These are phyloP conservation scores for Metaphire vulgaris DNA, from an alignment of 1,140 invertebrate species.

Conservation along the genomic window DNA sequence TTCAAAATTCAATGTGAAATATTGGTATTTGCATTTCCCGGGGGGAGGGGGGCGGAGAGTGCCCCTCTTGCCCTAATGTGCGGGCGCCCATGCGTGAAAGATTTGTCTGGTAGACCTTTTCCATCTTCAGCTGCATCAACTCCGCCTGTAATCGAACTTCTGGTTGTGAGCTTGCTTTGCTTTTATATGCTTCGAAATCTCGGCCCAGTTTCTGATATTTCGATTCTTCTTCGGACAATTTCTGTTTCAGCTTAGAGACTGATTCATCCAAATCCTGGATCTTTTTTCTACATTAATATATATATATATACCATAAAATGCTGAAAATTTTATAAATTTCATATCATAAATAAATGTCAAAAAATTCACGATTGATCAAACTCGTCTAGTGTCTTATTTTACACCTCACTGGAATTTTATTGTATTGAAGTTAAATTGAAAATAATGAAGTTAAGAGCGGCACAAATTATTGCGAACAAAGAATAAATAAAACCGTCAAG, in stretches of 20 bases:
- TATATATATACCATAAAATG: not conserved
- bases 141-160: constrained; percentile 53
- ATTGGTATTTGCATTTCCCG: too few relatives aligned
- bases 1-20: too few relatives aligned
- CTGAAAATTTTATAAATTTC: not conserved
- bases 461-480: too few relatives aligned
- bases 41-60: too few relatives aligned
- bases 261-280: constrained; percentile 25
- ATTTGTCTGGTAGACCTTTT: too few relatives aligned
- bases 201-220: constrained; percentile 43
- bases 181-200: constrained; percentile 48
- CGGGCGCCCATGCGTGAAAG: too few relatives aligned
- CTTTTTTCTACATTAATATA: constrained; percentile 19
- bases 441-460: too few relatives aligned
- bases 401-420: too few relatives aligned
- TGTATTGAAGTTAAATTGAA: too few relatives aligned
- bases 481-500: too few relatives aligned
- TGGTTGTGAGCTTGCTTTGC: constrained; percentile 48
- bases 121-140: constrained; percentile 51
- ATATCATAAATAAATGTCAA: not conserved
- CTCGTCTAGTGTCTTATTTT: not conserved
- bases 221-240: constrained; percentile 48
- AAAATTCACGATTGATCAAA: constrained; percentile 5
- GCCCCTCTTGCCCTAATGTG: too few relatives aligned
- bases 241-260: constrained; percentile 22